Base-by-base conservation (phyloP, 2,888 invertebrate species). In the Anarsia innoxiella region DNA sequence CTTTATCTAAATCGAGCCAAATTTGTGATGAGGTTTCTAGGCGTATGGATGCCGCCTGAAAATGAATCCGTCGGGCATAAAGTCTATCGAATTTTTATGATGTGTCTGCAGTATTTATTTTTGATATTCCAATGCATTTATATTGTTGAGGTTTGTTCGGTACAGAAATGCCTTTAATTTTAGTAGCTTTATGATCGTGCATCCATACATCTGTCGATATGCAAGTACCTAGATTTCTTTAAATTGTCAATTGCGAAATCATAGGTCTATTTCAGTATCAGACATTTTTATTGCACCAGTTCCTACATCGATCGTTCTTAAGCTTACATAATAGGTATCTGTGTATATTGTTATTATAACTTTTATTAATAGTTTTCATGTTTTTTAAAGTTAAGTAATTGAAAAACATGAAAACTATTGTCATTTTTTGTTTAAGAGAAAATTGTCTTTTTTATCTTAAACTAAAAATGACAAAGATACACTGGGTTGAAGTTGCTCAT, bases 21-120 rank as follows among this genome's bases (percentile, higher is more conserved):
- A 54, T 63, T 69, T 19, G 71, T 82, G 0, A 78, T 83, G 80
- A 71, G 51, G 36, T 47, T 56, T 46, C 48, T 83, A n/a, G 83
- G 82, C 0, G 70, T 83, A 5, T 83, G 83, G 83, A 49, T 76
- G 2, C 74, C 74, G 0, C 37, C 44, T 0, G 37, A 49, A 4
- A 41, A 66, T 2, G 77, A 70, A 43, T 50, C 56, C 0, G 9
- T 50, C 0, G 1, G 59, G 1, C 49, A 40, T 3, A 72, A 66
- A 46, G 4, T 46, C 1, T 68, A 71, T 36, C 60, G 66, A 45
- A 37, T 39, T 2, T 66, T 75, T 25, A 80, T 73, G 69, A 53
- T 83, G 32, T 39, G 48, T 0, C 36, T 76, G 12, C 82, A 82
- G 35, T 75, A 70, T 44, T 45, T 70, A 32, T 82, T 83, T 51